Evolutionary conservation across 2,797 vertebrate species (phyloP), one percentile per base, ranked within the genome.

Genomic region (Hyperoplus immaculatus): DNA sequence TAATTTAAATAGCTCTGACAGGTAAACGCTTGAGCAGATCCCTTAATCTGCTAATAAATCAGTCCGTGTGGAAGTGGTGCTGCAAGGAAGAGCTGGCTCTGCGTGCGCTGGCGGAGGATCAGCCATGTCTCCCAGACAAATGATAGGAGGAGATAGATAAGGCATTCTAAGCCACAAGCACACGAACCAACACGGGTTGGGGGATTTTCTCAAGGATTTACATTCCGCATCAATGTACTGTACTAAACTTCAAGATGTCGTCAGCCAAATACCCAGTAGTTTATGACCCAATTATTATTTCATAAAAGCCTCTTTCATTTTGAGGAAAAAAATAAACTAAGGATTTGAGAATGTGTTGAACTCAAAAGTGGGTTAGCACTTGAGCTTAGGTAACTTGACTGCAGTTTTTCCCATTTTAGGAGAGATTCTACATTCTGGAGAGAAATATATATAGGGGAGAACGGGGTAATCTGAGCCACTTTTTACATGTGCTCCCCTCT

Each of bases 31-130:
- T 84, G 85, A 94, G 92, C 87, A 90, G 88, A 93, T 95, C 94
- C 85, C 74, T 87, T 96, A 95, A 96, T 94, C 92, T 88, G 69
- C 86, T 90, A 87, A 92, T 96, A 96, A 94, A 97, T 96, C 96
- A 96, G 84, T 51, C 64, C 1, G 77, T 0, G 53, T 56, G 74
- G 76, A 60, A 8, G 72, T 11, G 5, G 60, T 53, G 41, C 53
- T 3, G 59, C 59, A n/a, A 29, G 80, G 72, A 83, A 62, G 56
- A 42, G 60, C 9, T 18, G 36, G 62, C 57, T 68, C 56, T 53
- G 49, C 51, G 46, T 43, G 67, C 68, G 5, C 21, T 29, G 16
- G 45, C 16, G 64, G 29, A 49, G 66, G 69, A 87, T 87, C 83
- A 60, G 70, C 36, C 21, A 72, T 16, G 72, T 70, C 83, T 70